A percentile compares a stretch with the other conserved stretches of the same genome.
phyloP scores from a whole-genome alignment of 2,888 invertebrate species.

The Drosophila mimetica region DNA sequence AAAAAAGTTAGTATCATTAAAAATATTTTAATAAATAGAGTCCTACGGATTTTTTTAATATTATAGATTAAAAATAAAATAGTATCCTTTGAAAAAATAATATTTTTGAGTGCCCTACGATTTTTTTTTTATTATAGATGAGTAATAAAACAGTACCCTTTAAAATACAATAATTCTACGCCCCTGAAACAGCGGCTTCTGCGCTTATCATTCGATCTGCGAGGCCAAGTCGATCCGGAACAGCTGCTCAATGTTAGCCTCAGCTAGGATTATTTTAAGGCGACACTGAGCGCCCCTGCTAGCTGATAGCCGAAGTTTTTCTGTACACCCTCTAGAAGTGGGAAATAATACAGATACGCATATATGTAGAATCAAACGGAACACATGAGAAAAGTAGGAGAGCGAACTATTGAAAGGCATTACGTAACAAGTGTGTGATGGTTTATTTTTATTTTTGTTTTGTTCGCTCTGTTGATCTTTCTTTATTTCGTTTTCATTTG shows the following conservation, averaged over 20 bases:
- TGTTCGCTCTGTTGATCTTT: constrained; percentile 35
- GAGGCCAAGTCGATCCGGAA: constrained; percentile 32
- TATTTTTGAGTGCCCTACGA: no score
- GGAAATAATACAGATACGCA: constrained; percentile 32
- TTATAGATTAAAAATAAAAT: neutral
- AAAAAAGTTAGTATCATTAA: no score
- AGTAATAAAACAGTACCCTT: neutral
- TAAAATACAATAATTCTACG: neutral
- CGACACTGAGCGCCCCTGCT: constrained; percentile 9
- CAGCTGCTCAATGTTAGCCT: constrained; percentile 36
- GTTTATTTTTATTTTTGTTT: constrained; percentile 60
- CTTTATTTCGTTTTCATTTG: constrained; percentile 17
- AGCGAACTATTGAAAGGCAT: constrained; percentile 49
- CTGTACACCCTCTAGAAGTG: constrained; percentile 1
- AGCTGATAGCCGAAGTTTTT: constrained; percentile 25
- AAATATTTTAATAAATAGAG: no score
- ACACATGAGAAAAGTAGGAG: constrained; percentile 27
- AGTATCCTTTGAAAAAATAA: neutral
- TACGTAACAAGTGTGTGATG: constrained; percentile 61
- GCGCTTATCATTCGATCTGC: constrained; percentile 39
- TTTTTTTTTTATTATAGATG: no score
- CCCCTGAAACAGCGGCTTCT: constrained; percentile 10
- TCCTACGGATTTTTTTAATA: no score
- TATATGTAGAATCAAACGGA: constrained; percentile 9
- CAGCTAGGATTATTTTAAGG: constrained; percentile 12